Evolutionary conservation across 2,113 vertebrate species (phyloP), one percentile per base, ranked within the genome.

Genomic region (Microcebus lehilahytsara): DNA sequence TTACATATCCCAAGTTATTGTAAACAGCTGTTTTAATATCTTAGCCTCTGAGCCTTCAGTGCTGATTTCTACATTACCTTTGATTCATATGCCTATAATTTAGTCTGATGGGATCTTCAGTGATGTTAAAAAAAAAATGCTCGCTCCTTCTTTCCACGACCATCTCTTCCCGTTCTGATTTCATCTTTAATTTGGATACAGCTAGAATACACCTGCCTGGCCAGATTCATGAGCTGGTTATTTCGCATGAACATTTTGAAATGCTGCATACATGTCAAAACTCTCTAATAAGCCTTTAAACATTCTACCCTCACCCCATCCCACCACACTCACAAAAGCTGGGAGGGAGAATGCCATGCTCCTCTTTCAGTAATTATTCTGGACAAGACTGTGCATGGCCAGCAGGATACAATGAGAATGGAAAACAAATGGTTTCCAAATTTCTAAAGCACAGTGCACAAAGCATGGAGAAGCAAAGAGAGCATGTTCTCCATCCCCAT

Each of bases 391-490:
- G 96, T 60, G 58, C 66, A 11, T 11, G 19, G 19, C 30, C 89
- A 37, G 9, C 71, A 96, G 81, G 94, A 80, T 66, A 64, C 14
- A 34, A 79, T 10, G 80, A 34, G 86, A 92, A 51, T 64, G 69
- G 78, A 49, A 93, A 93, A 86, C n/a, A 95, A 98, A 95, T 30
- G 93, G 19, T 56, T 96, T 64, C 62, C 72, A 91, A 98, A 95
- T 98, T 95, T 96, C 80, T 89, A 74, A 95, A 89, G 87, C 62
- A 0, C 17, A 32, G 62, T 71, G 19, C 60, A 78, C 16, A 83
- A 27, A 80, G 62, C n/a, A 34, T 23, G 3, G 95, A 90, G 97
- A 93, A 30, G 42, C 53, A 83, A 56, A 91, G 72, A 80, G 66
- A 40, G 66, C 58, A 11, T 49, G 40, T 9, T 30, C 30, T 40